Evolutionary conservation across 2,888 invertebrate genomes (phyloP).

Genomic region (Brenthis hecate): DNA sequence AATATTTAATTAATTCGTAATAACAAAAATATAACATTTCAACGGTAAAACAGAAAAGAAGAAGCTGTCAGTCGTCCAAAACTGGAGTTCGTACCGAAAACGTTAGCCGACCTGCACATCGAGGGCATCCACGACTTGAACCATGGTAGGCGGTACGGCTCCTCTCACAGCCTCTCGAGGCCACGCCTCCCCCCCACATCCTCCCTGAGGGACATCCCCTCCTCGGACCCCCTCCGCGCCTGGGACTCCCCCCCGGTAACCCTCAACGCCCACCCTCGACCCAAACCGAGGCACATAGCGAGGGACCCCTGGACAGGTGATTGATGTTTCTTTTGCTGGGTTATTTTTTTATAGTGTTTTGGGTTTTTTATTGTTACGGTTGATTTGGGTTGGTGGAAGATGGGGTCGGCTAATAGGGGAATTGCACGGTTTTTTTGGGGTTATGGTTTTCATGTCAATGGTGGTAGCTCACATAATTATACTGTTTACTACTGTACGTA

Average conservation of each 20-base stretch:
- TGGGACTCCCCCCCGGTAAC: conserved; percentile 65
- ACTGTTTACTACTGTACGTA: too few species aligned
- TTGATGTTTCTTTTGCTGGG: conserved; percentile 78
- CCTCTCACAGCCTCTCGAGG: conserved; percentile 73
- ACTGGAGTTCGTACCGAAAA: conserved; percentile 95
- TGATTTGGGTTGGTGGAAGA: too few species aligned
- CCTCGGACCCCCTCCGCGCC: conserved; percentile 65
- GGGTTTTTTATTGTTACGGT: too few species aligned
- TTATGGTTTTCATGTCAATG: too few species aligned
- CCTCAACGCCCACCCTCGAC: conserved; percentile 52
- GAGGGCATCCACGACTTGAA: conserved; percentile 88
- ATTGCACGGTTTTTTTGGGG: too few species aligned
- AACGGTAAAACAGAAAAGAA: conserved; percentile 85
- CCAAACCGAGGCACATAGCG: conserved; percentile 73
- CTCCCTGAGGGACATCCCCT: conserved; percentile 70
- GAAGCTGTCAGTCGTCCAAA: conserved; percentile 95
- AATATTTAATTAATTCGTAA: not conserved
- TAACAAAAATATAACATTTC: not conserved
- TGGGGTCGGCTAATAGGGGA: too few species aligned
- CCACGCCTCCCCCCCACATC: conserved; percentile 66
- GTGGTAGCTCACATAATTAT: too few species aligned
- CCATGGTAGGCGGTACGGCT: conserved; percentile 84
- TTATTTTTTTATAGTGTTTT: conserved; percentile 41
- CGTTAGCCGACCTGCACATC: conserved; percentile 92
- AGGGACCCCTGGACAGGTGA: conserved; percentile 84